phyloP scores from a whole-genome alignment of 2,797 vertebrate species.

The Neosalanx taihuensis region DNA sequence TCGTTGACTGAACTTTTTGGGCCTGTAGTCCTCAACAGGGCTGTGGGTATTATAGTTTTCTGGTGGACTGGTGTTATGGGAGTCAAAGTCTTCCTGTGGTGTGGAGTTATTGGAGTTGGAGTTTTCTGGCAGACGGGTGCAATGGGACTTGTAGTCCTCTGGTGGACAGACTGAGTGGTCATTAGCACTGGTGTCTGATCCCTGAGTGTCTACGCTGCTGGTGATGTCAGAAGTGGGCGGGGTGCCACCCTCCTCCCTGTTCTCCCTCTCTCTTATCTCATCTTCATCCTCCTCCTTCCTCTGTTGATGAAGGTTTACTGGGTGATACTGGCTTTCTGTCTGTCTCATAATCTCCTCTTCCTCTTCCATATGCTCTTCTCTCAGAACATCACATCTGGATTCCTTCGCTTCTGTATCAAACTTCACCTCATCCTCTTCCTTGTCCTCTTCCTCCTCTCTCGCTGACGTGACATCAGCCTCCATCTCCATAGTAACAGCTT shows the following conservation, averaged over 20 bases:
- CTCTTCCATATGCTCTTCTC: slow-evolving; percentile 55
- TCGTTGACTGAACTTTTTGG: slow-evolving; percentile 38
- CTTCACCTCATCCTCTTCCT: slow-evolving; percentile 42
- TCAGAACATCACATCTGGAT: slow-evolving; percentile 45
- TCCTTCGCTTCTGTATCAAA: slow-evolving; percentile 49
- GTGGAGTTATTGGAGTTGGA: too few species aligned
- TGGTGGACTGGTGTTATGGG: not conserved
- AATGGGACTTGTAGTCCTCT: not conserved
- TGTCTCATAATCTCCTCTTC: slow-evolving; percentile 49
- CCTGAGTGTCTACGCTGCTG: slow-evolving; percentile 72
- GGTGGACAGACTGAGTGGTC: slow-evolving; percentile 26
- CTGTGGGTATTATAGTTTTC: slow-evolving; percentile 29
- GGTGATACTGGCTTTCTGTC: slow-evolving; percentile 53
- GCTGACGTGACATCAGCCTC: slow-evolving; percentile 45
- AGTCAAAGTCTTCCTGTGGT: too few species aligned
- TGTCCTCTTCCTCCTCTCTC: slow-evolving; percentile 54
- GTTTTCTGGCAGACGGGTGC: not conserved
- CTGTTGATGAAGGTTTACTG: slow-evolving; percentile 50
- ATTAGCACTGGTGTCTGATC: slow-evolving; percentile 63
- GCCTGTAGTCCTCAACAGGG: slow-evolving; percentile 43
- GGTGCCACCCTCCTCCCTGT: slow-evolving; percentile 61
- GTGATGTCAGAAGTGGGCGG: slow-evolving; percentile 51
- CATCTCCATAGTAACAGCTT: slow-evolving; percentile 58
- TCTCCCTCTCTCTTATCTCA: slow-evolving; percentile 55
- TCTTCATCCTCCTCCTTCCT: slow-evolving; percentile 59